Conservation (phyloP, 1,140 invertebrate genomes). For the Drepana arcuata region DNA sequence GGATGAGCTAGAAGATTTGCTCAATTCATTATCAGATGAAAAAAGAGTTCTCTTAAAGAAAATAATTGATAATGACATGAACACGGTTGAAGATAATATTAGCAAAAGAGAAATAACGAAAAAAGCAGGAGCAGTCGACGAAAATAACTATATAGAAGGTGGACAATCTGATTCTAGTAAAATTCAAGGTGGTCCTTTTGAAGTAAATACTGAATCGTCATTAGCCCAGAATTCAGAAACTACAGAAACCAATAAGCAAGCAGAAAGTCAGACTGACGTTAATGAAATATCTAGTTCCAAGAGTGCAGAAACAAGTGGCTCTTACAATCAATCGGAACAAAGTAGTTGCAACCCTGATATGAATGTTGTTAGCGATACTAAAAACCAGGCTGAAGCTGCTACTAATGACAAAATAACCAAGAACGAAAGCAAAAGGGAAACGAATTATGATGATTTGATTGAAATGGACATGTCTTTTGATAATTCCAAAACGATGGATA, state of each 20-base stretch:
- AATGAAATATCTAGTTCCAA: constrained; percentile 17
- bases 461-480: constrained; percentile 12
- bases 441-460: constrained; percentile 18
- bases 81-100: constrained; percentile 11
- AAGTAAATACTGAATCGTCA: constrained; percentile 6
- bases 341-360: constrained; percentile 3
- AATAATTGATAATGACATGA: constrained; percentile 35
- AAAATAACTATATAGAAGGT: constrained; percentile 37
- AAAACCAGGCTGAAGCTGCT: constrained; percentile 12
- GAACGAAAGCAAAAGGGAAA: constrained; percentile 46
- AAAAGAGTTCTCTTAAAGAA: constrained; percentile 48
- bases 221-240: constrained; percentile 5
- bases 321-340: constrained; percentile 4
- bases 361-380: constrained; percentile 4
- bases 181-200: constrained; percentile 25
- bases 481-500: constrained; percentile 9
- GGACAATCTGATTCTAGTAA: constrained; percentile 37
- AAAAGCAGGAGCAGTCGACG: constrained; percentile 49
- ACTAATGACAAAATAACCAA: constrained; percentile 17
- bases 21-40: constrained; percentile 47
- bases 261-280: constrained; percentile 10
- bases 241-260: constrained; percentile 1
- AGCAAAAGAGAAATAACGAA: constrained; percentile 62
- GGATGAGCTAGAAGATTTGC: constrained; percentile 46
- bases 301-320: constrained; percentile 11